Base-by-base conservation (phyloP, 2,113 vertebrate species). In the Ageneiosus marmoratus region DNA sequence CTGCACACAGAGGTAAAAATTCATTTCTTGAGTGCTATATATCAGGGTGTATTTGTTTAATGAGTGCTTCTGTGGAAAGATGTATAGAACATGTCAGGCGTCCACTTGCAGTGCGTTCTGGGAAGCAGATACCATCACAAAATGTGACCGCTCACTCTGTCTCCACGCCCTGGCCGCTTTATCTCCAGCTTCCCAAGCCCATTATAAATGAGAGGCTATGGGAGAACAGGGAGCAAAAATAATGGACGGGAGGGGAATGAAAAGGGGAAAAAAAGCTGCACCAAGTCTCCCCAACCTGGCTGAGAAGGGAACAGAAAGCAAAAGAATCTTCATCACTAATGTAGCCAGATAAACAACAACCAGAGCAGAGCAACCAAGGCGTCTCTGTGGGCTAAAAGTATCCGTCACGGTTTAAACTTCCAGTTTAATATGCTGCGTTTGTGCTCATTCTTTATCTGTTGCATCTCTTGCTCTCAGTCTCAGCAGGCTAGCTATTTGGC, bases 121-220 rank as follows among this genome's bases (percentile, higher is more conserved):
- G 94, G 92, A 92, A 94, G 93, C 89, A 95, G 96, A 97, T 98
- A 97, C 91, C 94, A 96, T 97, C 96, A 93, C 88, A 89, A 89
- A 89, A 92, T 94, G 93, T 96, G 96, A 96, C 96, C 96, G 95
- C 94, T 96, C 95, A 93, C 96, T 97, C 94, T 87, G 92, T 96
- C 97, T 96, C 96, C 92, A 84, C 89, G 92, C 94, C 91, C 87
- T 90, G 80, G 90, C 92, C 93, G 93, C 94, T 96, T 96, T 96
- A 96, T 96, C 97, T 95, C 83, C 88, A 89, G 91, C 90, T 91
- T 95, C 93, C 95, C 94, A 83, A 63, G 92, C 90, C 94, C 91
- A 96, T 97, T 96, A 96, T 96, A 97, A 96, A 97, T 96, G 95
- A 96, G 95, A 94, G 95, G 94, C 93, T 93, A 95, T 90, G 86